A percentile compares a stretch with the other conserved stretches of the same genome.
Conservation (phyloP, 2,888 invertebrate genomes). For the Phragmatobia fuliginosa region DNA sequence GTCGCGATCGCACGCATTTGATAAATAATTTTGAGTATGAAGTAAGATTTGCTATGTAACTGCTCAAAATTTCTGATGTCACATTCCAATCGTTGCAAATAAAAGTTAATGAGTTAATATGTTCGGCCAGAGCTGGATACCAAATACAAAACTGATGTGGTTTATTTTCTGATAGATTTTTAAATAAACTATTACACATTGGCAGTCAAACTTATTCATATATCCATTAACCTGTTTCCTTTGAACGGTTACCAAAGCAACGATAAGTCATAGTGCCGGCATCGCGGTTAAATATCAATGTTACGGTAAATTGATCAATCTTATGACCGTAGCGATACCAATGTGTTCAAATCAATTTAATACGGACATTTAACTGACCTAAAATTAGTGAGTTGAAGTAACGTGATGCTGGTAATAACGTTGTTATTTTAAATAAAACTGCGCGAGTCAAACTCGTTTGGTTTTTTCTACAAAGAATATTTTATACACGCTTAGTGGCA, state of each 20-base stretch:
- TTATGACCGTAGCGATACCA: neutral
- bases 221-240: constrained; percentile 34
- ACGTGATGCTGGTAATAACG: too few species aligned
- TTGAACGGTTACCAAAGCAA: neutral
- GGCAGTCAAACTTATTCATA: constrained; percentile 46
- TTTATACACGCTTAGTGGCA: too few species aligned
- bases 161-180: constrained; percentile 75
- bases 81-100: constrained; percentile 77
- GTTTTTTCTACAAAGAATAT: too few species aligned
- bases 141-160: constrained; percentile 78
- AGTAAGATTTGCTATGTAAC: constrained; percentile 53
- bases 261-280: neutral
- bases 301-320: neutral
- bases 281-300: neutral
- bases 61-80: constrained; percentile 59
- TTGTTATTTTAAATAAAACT: too few species aligned
- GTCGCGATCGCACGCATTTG: constrained; percentile 55
- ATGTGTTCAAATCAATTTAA: neutral
- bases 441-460: too few species aligned
- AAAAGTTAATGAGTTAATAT: constrained; percentile 56
- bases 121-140: constrained; percentile 78
- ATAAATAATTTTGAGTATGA: constrained; percentile 62
- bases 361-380: neutral
- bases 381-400: neutral
- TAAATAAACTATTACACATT: constrained; percentile 74